These are phyloP conservation scores for Corella eumyota DNA, from an alignment of 23 tunicate genomes.

Conservation along the genomic window DNA sequence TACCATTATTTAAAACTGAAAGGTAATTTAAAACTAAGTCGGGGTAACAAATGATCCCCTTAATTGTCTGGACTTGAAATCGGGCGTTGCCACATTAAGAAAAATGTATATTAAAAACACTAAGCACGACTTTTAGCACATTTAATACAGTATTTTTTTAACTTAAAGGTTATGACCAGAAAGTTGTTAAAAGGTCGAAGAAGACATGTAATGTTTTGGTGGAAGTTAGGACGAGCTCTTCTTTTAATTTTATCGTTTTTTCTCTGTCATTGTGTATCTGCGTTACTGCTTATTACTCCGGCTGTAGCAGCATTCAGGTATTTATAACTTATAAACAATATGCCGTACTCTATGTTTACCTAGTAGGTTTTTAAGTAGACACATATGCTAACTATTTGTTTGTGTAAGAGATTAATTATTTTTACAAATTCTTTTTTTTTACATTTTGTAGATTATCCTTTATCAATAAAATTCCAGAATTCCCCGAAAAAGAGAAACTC, in stretches of 20 bases:
- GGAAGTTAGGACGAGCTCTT: constrained; percentile 22
- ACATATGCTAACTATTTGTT: not conserved
- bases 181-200: constrained; percentile 23
- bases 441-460: constrained; percentile 34
- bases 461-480: constrained; percentile 25
- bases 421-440: not conserved
- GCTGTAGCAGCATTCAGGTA: constrained; percentile 63
- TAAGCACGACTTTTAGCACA: too few relatives aligned
- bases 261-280: constrained; percentile 31
- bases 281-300: constrained; percentile 64
- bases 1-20: too few relatives aligned
- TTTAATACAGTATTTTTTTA: not conserved
- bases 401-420: not conserved
- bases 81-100: too few relatives aligned
- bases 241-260: constrained; percentile 8
- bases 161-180: constrained; percentile 1
- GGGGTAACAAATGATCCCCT: too few relatives aligned
- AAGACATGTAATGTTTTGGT: constrained; percentile 47
- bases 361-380: not conserved
- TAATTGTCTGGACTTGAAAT: too few relatives aligned
- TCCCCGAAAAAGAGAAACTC: constrained; percentile 18
- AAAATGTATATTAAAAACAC: not conserved
- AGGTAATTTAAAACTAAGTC: too few relatives aligned
- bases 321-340: not conserved
- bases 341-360: not conserved